Percentiles rank a stretch among this genome's conserved stretches.
Evolutionary conservation across 1,140 invertebrate species (phyloP).

Genomic region (Drosophila suzukii): DNA sequence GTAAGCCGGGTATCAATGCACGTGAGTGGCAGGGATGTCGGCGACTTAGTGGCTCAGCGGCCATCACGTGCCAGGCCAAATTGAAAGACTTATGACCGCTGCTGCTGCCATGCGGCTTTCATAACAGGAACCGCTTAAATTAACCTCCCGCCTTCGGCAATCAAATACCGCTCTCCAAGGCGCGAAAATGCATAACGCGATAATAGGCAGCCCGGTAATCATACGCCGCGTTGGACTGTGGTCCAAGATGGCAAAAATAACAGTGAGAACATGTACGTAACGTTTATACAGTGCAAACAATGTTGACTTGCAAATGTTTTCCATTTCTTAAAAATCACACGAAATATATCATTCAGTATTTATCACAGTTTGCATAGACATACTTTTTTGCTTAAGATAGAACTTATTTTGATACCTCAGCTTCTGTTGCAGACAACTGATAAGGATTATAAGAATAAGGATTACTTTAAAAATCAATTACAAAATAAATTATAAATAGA

Average conservation of each 20-base stretch:
- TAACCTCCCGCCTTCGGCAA: constrained; percentile 65
- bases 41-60: constrained; percentile 57
- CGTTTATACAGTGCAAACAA: background rate
- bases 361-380: no score
- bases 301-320: no score
- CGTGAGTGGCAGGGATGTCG: constrained; percentile 53
- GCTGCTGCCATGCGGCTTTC: background rate
- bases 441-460: no score
- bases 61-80: constrained; percentile 52
- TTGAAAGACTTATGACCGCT: constrained; percentile 67
- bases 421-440: no score
- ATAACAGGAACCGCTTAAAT: constrained; percentile 38
- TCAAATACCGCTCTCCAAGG: constrained; percentile 55
- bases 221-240: constrained; percentile 43
- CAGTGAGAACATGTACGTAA: background rate
- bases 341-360: no score
- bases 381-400: no score
- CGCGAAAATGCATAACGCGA: constrained; percentile 51
- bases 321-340: no score
- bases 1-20: constrained; percentile 57
- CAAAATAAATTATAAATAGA: no score
- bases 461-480: no score
- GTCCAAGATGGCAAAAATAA: constrained; percentile 20
- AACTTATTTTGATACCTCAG: no score
- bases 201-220: constrained; percentile 35